Base-by-base conservation (phyloP, 2,113 vertebrate genomes). In the Acanthochromis polyacanthus region DNA sequence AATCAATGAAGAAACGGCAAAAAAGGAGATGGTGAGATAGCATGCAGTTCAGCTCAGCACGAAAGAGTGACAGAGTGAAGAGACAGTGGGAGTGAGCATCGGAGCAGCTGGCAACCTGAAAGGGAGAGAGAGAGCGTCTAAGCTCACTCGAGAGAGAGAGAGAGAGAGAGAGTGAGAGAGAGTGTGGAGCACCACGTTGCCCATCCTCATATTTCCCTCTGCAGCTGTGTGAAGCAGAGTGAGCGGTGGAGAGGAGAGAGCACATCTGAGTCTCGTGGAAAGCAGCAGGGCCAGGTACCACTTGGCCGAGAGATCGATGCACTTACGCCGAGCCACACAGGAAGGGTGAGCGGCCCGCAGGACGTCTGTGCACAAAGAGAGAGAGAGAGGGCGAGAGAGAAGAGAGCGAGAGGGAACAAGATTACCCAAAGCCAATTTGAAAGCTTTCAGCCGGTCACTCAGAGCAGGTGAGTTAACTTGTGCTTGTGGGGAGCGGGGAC, bases 391-490 rank as follows among this genome's bases (percentile, higher is more conserved):
- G 38, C 55, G 51, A 65, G 78, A 73, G 74, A 40, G 70, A 64
- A 68, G 68, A 76, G 66, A 69, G 66, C 57, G 67, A 63, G 38
- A 75, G 48, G 23, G 51, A 30, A 67, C 82, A 75, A 74, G 73
- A 83, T 75, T 60, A 77, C 46, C 78, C 32, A 15, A 78, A 79
- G 81, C 79, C 83, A 79, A 73, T 62, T 80, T 25, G 22, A 83
- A 78, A 87, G 85, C 86, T 83, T 80, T 86, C 66, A 58, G 62
- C 77, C 60, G 87, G 64, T 70, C 88, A 81, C 84, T 85, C 69
- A 32, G 79, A 88, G 81, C 89, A 79, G 94, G 94, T 95, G 92
- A 95, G 95, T 95, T 89, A 86, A 89, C 83, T 88, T 82, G 74
- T 62, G 83, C 56, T 58, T 46, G 30, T 78, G 45, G 61, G 59